These are phyloP conservation scores for Synergus umbraculus DNA, from an alignment of 2,888 invertebrate species.

Conservation along the genomic window DNA sequence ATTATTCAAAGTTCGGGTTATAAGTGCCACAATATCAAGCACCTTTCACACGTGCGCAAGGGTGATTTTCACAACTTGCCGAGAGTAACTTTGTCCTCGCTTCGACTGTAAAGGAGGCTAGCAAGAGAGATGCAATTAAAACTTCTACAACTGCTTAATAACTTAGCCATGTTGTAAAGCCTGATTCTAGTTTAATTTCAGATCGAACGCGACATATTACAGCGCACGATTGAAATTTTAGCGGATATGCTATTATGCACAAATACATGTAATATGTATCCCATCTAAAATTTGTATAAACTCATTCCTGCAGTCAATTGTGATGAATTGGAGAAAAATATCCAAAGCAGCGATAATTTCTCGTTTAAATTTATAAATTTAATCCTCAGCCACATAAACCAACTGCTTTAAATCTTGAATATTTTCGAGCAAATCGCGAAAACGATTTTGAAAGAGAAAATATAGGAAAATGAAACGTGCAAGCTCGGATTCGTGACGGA, in stretches of 20 bases:
- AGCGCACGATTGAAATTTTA: too few relatives aligned
- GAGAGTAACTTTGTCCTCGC: constrained; percentile 63
- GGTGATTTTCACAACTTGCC: constrained; percentile 51
- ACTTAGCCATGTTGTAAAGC: constrained; percentile 67
- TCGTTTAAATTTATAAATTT: too few relatives aligned
- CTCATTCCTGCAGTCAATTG: too few relatives aligned
- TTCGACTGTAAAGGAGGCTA: background rate
- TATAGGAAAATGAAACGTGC: constrained; percentile 9
- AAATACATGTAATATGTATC: background rate
- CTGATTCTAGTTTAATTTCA: constrained; percentile 65
- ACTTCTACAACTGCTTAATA: constrained; percentile 71
- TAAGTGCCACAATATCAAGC: constrained; percentile 27
- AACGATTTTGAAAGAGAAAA: background rate
- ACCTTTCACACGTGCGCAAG: constrained; percentile 11
- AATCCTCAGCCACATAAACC: too few relatives aligned
- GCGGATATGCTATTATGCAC: background rate
- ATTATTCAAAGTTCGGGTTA: background rate
- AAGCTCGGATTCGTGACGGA: constrained; percentile 19
- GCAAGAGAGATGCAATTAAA: constrained; percentile 66
- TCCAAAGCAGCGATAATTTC: too few relatives aligned
- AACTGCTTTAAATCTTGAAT: background rate
- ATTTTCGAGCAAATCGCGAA: constrained; percentile 6
- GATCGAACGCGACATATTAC: constrained; percentile 26
- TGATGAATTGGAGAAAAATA: too few relatives aligned
- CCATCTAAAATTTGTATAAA: background rate